Evolutionary conservation across 2,113 vertebrate genomes (phyloP).

Genomic region (Apodemus speciosus): DNA sequence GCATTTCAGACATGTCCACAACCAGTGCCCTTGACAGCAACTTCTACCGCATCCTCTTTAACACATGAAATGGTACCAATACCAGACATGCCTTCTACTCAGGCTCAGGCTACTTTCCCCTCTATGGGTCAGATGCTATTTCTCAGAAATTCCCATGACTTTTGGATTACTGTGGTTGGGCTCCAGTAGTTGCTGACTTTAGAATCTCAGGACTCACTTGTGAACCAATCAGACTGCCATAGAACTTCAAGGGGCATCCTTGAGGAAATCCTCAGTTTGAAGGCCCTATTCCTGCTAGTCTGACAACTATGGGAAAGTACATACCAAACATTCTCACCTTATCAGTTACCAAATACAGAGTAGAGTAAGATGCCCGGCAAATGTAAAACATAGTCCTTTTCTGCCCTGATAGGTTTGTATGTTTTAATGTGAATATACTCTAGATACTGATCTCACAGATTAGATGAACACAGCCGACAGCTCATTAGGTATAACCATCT

Average conservation of each 20-base stretch:
- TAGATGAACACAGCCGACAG: constrained; percentile 32
- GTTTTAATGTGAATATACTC: constrained; percentile 63
- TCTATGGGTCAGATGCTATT: constrained; percentile 32
- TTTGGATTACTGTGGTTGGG: background rate
- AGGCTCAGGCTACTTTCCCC: background rate
- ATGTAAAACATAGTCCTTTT: constrained; percentile 60
- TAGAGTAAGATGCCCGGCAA: constrained; percentile 67
- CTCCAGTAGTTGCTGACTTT: constrained; percentile 26
- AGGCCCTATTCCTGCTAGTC: constrained; percentile 39
- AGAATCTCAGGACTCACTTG: background rate
- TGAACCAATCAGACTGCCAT: constrained; percentile 1
- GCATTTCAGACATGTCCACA: background rate
- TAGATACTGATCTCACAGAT: constrained; percentile 50
- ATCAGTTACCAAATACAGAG: constrained; percentile 67
- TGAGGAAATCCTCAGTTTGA: background rate
- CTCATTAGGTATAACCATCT: constrained; percentile 71
- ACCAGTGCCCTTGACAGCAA: background rate
- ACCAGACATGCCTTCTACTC: background rate
- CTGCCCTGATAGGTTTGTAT: constrained; percentile 66
- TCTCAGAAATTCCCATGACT: background rate
- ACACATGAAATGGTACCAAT: background rate
- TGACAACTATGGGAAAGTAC: constrained; percentile 65
- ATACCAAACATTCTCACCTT: constrained; percentile 70
- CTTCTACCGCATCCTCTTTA: background rate
- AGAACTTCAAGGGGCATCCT: background rate